Conservation (phyloP, 2,888 invertebrate genomes). For the Dryobota labecula region DNA sequence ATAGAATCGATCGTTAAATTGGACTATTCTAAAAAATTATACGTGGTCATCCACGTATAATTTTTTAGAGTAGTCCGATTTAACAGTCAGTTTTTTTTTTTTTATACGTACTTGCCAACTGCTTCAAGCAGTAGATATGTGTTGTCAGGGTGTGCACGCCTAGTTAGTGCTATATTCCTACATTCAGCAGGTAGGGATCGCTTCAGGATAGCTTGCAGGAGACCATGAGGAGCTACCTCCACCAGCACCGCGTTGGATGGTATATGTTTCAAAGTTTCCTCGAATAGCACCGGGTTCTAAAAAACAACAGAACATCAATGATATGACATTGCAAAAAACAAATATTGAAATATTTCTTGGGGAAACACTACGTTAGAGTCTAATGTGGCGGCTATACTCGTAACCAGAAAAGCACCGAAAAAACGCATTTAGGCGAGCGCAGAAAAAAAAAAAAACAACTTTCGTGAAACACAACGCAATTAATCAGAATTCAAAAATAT, state of each 20-base stretch:
- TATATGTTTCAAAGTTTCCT: conserved; percentile 94
- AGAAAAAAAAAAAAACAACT: too few relatives aligned
- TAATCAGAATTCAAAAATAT: background rate
- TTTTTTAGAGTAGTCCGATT: too few relatives aligned
- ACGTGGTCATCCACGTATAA: too few relatives aligned
- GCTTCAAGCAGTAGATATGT: conserved; percentile 89
- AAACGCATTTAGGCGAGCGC: too few relatives aligned
- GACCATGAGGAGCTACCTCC: conserved; percentile 97
- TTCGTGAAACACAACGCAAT: background rate
- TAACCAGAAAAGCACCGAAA: background rate
- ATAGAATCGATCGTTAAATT: too few relatives aligned
- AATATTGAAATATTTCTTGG: background rate
- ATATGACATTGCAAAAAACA: background rate
- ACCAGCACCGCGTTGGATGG: conserved; percentile 95
- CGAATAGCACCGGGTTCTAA: conserved; percentile 93
- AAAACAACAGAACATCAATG: background rate
- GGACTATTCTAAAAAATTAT: too few relatives aligned
- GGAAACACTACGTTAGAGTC: too few relatives aligned
- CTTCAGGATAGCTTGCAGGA: conserved; percentile 96
- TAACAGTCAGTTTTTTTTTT: too few relatives aligned
- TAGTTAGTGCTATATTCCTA: conserved; percentile 93
- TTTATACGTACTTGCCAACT: conserved; percentile 92
- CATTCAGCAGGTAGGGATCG: conserved; percentile 92
- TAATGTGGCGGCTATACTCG: too few relatives aligned
- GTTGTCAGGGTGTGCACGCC: conserved; percentile 92